Percentiles rank a stretch among this genome's conserved stretches.
Evolutionary conservation across 2,888 invertebrate species (phyloP).

Genomic region (Anticlea derivata): DNA sequence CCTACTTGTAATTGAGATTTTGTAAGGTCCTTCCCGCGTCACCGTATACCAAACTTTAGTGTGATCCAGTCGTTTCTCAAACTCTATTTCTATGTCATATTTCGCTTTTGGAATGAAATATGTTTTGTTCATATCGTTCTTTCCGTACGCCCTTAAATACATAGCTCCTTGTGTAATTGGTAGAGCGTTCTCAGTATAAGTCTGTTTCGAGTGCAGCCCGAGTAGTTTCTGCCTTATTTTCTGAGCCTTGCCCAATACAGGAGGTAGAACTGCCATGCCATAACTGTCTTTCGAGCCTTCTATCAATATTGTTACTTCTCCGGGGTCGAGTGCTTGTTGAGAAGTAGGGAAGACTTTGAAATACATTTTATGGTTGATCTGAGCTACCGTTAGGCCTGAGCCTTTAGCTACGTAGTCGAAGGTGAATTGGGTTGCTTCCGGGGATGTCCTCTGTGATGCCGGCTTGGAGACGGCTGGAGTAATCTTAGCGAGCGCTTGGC

Average conservation of each 20-base stretch:
- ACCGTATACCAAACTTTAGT: constrained; percentile 80
- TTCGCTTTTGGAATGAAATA: constrained; percentile 75
- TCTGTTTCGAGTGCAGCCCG: constrained; percentile 64
- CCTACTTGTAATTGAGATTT: constrained; percentile 82
- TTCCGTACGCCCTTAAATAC: constrained; percentile 72
- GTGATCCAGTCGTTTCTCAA: constrained; percentile 72
- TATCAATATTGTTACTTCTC: constrained; percentile 75
- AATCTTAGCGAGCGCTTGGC: constrained; percentile 69
- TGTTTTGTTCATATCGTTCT: constrained; percentile 75
- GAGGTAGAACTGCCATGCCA: constrained; percentile 71
- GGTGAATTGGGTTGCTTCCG: constrained; percentile 68
- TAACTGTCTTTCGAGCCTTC: constrained; percentile 76
- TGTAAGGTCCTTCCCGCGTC: constrained; percentile 80
- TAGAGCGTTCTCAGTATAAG: constrained; percentile 65
- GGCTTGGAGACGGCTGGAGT: constrained; percentile 70
- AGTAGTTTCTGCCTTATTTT: constrained; percentile 72
- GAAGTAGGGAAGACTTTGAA: constrained; percentile 85
- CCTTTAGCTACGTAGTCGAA: constrained; percentile 84
- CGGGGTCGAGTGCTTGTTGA: constrained; percentile 74
- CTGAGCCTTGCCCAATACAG: constrained; percentile 76
- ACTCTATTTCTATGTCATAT: constrained; percentile 79
- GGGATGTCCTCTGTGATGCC: constrained; percentile 61
- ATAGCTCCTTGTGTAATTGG: constrained; percentile 75
- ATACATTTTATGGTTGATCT: constrained; percentile 78
- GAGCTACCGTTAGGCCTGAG: constrained; percentile 84